A percentile compares a stretch with the other conserved stretches of the same genome.
Evolutionary conservation across 2,797 vertebrate species (phyloP).

Genomic region (Harpagifer antarcticus): DNA sequence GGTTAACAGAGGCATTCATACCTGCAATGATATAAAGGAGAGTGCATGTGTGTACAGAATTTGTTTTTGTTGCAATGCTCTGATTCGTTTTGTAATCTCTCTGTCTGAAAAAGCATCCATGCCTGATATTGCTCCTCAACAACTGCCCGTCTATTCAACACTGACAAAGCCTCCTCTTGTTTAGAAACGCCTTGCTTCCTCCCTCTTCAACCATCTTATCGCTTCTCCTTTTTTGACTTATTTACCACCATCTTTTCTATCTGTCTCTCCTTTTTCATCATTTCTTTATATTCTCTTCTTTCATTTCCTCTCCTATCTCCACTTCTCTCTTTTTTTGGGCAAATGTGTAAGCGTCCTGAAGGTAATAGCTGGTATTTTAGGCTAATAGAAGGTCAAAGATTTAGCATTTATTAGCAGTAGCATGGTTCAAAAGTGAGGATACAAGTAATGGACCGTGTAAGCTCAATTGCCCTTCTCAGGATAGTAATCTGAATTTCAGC

Average conservation of each 20-base stretch:
- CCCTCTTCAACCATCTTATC: background rate
- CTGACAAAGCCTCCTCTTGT: slow-evolving; percentile 5
- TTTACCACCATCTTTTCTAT: background rate
- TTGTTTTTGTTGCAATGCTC: slow-evolving; percentile 43
- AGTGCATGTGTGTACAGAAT: slow-evolving; percentile 32
- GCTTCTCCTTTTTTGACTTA: background rate
- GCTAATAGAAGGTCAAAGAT: background rate
- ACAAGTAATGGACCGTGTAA: too few species aligned
- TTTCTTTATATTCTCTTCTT: background rate
- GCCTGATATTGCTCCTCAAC: slow-evolving; percentile 59
- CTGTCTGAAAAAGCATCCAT: slow-evolving; percentile 55
- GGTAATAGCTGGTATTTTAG: background rate
- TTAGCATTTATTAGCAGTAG: background rate
- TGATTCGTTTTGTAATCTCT: slow-evolving; percentile 34
- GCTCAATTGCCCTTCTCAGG: too few species aligned
- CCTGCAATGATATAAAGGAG: slow-evolving; percentile 15
- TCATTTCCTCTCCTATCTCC: background rate
- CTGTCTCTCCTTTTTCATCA: background rate
- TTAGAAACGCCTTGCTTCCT: background rate
- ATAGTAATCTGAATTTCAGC: background rate
- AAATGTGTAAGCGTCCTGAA: slow-evolving; percentile 10
- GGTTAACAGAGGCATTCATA: slow-evolving; percentile 54
- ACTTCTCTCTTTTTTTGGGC: background rate
- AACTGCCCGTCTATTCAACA: slow-evolving; percentile 6
- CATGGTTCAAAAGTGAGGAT: background rate